Conservation (phyloP, 2,113 vertebrate genomes). For the Eolophus roseicapilla region DNA sequence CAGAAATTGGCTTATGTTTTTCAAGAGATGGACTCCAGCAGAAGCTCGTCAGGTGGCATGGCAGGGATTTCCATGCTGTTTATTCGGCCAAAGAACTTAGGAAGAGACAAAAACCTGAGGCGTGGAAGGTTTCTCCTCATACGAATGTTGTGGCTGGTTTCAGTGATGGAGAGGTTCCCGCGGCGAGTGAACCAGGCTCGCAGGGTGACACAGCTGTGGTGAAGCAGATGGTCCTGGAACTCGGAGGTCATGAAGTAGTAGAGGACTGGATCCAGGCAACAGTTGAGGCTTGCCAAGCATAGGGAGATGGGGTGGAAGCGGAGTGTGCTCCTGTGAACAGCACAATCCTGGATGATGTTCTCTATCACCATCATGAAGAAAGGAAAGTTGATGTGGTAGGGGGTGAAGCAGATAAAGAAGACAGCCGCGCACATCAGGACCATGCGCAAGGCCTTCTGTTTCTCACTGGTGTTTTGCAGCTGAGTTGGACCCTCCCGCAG, state of each 20-base stretch:
- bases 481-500: constrained; percentile 48
- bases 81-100: constrained; percentile 3
- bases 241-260: constrained; percentile 92
- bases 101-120: constrained; percentile 21
- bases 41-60: not conserved
- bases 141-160: not conserved
- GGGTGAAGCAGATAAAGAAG: constrained; percentile 88
- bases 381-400: constrained; percentile 90
- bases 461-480: constrained; percentile 64
- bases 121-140: not conserved
- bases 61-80: constrained; percentile 34
- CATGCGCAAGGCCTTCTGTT: constrained; percentile 82
- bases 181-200: constrained; percentile 49
- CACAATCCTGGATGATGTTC: constrained; percentile 73
- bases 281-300: constrained; percentile 88
- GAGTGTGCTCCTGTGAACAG: constrained; percentile 32
- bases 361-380: constrained; percentile 86
- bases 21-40: constrained; percentile 62
- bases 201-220: constrained; percentile 1
- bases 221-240: constrained; percentile 80
- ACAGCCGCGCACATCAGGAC: constrained; percentile 80
- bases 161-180: constrained; percentile 23
- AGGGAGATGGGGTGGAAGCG: constrained; percentile 85
- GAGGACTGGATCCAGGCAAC: constrained; percentile 88
- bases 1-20: fast-evolving